These are phyloP conservation scores for Theristicus caerulescens DNA, from an alignment of 2,113 vertebrate species.

Conservation along the genomic window DNA sequence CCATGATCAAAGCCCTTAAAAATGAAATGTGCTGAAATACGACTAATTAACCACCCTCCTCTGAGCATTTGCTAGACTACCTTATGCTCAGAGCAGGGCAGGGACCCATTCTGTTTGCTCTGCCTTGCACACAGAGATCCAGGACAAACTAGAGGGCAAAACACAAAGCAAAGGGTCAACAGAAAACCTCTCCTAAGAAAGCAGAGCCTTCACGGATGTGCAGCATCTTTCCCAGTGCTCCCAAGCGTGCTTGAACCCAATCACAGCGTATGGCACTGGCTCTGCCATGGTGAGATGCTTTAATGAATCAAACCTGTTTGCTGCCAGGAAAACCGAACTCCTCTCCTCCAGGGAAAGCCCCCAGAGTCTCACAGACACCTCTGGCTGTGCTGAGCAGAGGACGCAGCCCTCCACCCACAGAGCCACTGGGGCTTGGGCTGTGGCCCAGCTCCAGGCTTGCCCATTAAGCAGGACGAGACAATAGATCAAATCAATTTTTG, in stretches of 20 bases:
- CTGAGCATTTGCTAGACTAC: background rate
- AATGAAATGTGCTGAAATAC: conserved; percentile 7
- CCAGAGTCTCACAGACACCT: background rate
- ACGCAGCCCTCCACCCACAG: background rate
- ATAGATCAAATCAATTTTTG: background rate
- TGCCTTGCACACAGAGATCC: background rate
- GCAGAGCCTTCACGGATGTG: accelerated
- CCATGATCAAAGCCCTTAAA: background rate
- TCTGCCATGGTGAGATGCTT: background rate
- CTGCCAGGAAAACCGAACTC: background rate
- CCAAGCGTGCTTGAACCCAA: background rate
- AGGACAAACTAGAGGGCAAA: background rate
- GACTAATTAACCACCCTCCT: background rate
- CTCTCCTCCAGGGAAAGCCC: background rate
- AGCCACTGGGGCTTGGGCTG: background rate
- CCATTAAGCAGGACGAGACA: background rate
- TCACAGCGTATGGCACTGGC: accelerated
- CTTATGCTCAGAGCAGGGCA: background rate
- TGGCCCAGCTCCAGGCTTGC: background rate
- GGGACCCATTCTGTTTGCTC: background rate
- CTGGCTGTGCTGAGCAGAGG: background rate
- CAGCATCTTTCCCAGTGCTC: background rate
- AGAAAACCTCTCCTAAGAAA: background rate
- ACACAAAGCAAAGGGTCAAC: background rate
- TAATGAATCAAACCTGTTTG: background rate